Evolutionary conservation across 2,888 invertebrate genomes (phyloP).

Genomic region (Temnothorax ravouxi): DNA sequence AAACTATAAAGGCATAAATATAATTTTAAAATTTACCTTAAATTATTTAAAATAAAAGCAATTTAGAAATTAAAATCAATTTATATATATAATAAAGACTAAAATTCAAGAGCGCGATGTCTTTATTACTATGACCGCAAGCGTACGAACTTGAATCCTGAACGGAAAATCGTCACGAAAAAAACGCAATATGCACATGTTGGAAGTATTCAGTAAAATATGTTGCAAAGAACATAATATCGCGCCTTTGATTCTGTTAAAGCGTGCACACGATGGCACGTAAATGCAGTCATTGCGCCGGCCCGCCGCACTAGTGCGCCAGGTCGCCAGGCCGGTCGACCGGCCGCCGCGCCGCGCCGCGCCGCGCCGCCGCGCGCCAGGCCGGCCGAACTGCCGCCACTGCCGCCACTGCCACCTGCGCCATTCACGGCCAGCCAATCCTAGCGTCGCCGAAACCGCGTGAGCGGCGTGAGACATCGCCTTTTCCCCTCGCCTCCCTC

Average conservation of each 20-base stretch:
- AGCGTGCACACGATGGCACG: slow-evolving; percentile 52
- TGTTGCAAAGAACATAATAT: background rate
- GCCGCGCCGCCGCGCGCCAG: background rate
- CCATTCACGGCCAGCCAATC: slow-evolving; percentile 65
- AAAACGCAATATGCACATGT: too few species aligned
- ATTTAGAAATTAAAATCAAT: background rate
- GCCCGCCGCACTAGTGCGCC: background rate
- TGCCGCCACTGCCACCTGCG: slow-evolving; percentile 67
- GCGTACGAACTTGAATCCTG: background rate
- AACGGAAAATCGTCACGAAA: background rate
- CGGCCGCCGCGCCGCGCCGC: slow-evolving; percentile 1
- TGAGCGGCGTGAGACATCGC: background rate
- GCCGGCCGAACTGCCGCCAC: slow-evolving; percentile 30
- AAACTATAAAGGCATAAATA: background rate
- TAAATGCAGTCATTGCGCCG: slow-evolving; percentile 62
- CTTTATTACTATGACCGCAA: background rate
- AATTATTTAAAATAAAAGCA: background rate
- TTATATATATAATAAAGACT: background rate
- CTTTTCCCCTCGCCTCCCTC: background rate
- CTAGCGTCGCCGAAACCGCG: slow-evolving; percentile 59
- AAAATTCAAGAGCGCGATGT: background rate
- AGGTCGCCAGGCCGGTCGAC: background rate
- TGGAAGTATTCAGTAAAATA: background rate
- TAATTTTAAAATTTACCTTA: background rate
- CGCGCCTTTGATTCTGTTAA: slow-evolving; percentile 23